Evolutionary conservation across 2,113 vertebrate genomes (phyloP).

Genomic region (Sula dactylatra): DNA sequence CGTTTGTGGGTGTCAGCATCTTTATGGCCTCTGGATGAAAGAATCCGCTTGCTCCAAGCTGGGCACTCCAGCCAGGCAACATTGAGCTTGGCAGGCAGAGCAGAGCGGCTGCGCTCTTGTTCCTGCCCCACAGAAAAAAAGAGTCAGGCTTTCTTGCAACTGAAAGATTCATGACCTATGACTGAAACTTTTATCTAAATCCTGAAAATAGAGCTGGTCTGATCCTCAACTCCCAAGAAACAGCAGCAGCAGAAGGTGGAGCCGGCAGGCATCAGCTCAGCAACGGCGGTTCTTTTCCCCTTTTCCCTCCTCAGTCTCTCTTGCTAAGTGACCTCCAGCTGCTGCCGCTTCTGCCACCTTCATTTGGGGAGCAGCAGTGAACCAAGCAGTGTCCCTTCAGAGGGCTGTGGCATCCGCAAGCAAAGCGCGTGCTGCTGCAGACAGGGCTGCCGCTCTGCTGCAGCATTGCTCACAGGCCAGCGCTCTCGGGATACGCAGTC

Average conservation of each 20-base stretch:
- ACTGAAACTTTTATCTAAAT: neutral
- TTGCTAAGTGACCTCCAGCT: neutral
- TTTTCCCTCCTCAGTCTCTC: neutral
- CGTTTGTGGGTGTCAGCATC: neutral
- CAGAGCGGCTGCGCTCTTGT: neutral
- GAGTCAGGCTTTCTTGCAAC: neutral
- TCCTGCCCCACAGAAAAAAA: neutral
- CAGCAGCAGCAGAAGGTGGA: neutral
- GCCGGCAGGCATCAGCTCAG: neutral
- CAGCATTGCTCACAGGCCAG: neutral
- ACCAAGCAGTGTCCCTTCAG: neutral
- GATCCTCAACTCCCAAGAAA: neutral
- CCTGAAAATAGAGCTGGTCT: constrained; percentile 6
- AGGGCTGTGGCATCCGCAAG: neutral
- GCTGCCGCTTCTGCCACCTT: neutral
- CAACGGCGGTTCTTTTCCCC: neutral
- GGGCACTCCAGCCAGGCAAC: neutral
- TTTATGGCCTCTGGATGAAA: neutral
- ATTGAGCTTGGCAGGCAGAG: neutral
- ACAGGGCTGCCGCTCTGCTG: neutral
- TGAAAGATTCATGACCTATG: neutral
- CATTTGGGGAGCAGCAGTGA: neutral
- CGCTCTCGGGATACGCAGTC: neutral
- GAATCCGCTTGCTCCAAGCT: neutral
- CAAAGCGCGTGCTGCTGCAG: neutral